phyloP scores from a whole-genome alignment of 2,888 invertebrate genomes.

The Griposia aprilina region DNA sequence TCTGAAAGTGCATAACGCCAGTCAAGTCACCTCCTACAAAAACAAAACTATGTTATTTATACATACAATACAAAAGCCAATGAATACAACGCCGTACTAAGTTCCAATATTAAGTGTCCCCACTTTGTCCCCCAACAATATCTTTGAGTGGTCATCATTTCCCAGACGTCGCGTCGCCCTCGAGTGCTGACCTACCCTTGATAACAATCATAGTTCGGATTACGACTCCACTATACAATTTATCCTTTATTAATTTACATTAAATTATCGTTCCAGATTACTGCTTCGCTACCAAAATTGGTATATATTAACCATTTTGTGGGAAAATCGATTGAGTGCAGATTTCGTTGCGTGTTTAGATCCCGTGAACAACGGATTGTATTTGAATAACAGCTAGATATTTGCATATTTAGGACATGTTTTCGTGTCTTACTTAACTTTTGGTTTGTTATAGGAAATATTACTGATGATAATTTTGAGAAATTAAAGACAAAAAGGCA shows the following conservation, averaged over 20 bases:
- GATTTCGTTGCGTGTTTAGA: conserved; percentile 55
- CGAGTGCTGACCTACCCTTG: conserved; percentile 41
- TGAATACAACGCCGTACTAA: conserved; percentile 44
- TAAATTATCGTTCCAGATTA: conserved; percentile 36
- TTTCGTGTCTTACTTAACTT: conserved; percentile 44
- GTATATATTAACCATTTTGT: conserved; percentile 40
- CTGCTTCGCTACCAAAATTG: conserved; percentile 23
- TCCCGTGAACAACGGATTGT: conserved; percentile 46
- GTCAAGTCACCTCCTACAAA: neutral
- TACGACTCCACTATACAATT: conserved; percentile 31
- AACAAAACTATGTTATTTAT: conserved; percentile 12
- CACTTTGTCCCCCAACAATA: conserved; percentile 54
- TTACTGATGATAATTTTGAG: conserved; percentile 16
- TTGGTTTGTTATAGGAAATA: conserved; percentile 9
- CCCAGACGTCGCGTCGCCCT: conserved; percentile 30
- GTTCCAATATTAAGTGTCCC: conserved; percentile 33
- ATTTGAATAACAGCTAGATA: conserved; percentile 21
- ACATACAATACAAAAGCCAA: conserved; percentile 31
- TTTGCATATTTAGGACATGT: conserved; percentile 62
- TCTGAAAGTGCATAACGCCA: neutral
- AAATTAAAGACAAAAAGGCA: neutral
- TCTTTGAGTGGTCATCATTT: conserved; percentile 58
- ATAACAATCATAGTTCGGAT: conserved; percentile 50
- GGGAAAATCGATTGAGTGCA: conserved; percentile 56
- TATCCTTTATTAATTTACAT: conserved; percentile 57